phyloP scores from a whole-genome alignment of 2,888 invertebrate genomes.

The Auanema sp. region DNA sequence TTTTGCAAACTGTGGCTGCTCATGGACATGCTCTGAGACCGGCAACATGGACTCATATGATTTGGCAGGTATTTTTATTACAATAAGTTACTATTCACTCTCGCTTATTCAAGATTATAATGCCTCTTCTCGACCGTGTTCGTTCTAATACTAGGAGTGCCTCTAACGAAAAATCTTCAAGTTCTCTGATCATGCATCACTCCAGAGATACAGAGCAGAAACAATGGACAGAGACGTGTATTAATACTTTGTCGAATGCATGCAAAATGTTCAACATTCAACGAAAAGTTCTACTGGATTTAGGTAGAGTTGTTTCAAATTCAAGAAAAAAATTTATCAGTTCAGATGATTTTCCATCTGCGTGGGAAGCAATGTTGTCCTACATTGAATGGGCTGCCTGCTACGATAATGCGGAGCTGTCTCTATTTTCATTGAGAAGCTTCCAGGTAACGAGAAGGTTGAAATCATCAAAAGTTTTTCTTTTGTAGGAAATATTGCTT shows the following conservation, averaged over 20 bases:
- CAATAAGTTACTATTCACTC: not conserved
- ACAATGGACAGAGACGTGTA: conserved; percentile 61
- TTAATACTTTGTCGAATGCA: conserved; percentile 64
- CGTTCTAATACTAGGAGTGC: conserved; percentile 66
- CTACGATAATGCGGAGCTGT: conserved; percentile 85
- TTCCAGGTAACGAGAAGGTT: conserved; percentile 83
- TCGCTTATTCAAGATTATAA: conserved; percentile 77
- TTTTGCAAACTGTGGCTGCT: conserved; percentile 94
- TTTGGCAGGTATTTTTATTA: conserved; percentile 76
- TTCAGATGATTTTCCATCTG: conserved; percentile 83
- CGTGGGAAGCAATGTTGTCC: conserved; percentile 89
- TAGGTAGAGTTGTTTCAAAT: conserved; percentile 21
- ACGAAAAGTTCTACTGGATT: conserved; percentile 36
- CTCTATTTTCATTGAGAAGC: conserved; percentile 90
- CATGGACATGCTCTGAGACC: conserved; percentile 69
- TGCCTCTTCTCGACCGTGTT: conserved; percentile 90
- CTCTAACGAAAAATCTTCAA: conserved; percentile 66
- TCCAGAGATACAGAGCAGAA: conserved; percentile 85
- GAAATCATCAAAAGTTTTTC: not conserved
- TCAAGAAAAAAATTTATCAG: too few species aligned
- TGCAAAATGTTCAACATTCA: conserved; percentile 62
- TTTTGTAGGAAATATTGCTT: conserved; percentile 30
- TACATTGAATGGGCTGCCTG: conserved; percentile 88
- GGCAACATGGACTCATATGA: conserved; percentile 78
- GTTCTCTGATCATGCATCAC: conserved; percentile 88